Conservation (phyloP, 2,888 invertebrate species). For the Carcina quercana region DNA sequence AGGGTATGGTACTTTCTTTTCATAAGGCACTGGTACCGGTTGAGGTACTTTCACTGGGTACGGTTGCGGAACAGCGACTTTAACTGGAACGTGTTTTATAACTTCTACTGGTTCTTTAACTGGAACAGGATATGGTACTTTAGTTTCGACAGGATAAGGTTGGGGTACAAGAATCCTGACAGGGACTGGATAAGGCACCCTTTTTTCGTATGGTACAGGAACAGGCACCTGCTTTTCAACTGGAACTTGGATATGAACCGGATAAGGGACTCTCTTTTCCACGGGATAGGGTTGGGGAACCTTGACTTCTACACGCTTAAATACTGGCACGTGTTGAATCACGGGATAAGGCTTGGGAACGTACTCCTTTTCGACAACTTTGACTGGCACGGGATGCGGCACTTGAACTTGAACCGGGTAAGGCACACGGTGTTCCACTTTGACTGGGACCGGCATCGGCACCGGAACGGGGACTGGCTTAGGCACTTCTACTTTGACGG, state of each 20-base stretch:
- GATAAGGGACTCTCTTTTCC: constrained; percentile 47
- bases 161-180: constrained; percentile 59
- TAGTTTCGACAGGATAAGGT: constrained; percentile 70
- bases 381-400: constrained; percentile 65
- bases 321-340: constrained; percentile 55
- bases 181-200: constrained; percentile 60
- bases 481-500: constrained; percentile 69
- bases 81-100: constrained; percentile 38
- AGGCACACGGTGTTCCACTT: constrained; percentile 26
- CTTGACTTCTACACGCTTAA: constrained; percentile 55
- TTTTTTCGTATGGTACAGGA: constrained; percentile 60
- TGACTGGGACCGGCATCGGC: constrained; percentile 50
- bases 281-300: constrained; percentile 55
- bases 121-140: constrained; percentile 62
- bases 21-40: constrained; percentile 35
- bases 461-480: constrained; percentile 63
- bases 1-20: constrained; percentile 6
- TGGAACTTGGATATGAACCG: constrained; percentile 32
- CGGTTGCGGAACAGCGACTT: constrained; percentile 47
- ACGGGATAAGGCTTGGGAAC: constrained; percentile 64
- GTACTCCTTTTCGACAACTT: constrained; percentile 66
- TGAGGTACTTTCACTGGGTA: constrained; percentile 60
- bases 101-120: constrained; percentile 50
- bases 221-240: constrained; percentile 53
- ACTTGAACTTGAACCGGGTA: constrained; percentile 53